Base-by-base conservation (phyloP, 2,797 vertebrate genomes). In the Falco cherrug region DNA sequence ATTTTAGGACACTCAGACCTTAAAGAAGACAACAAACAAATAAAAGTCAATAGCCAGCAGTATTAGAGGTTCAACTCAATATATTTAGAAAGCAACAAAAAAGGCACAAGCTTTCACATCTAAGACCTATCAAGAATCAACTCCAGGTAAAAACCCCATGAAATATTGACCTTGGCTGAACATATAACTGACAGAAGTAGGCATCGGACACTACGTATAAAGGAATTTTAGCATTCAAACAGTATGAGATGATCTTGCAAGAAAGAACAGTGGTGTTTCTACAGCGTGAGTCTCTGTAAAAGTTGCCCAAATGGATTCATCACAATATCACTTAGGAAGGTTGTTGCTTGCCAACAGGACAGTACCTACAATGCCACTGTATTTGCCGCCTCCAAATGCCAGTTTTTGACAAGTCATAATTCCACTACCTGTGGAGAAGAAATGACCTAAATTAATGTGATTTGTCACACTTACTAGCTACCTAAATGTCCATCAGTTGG, bases 201-300 rank as follows among this genome's bases (percentile, higher is more conserved):
- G 15, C 22, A 63, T 5, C 7, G 3, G 29, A 67, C 35, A n/a
- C 9, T 37, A 35, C 0, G 0, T 29, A 35, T 43, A 39, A 68
- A 24, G 54, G 18, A 79, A 68, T 13, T 5, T 24, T 75, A 68
- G 24, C 17, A 53, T 76, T 76, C 31, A 43, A 67, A 35, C 28
- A 11, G 15, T 18, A 43, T 65, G 39, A 75, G 9, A 73, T 0
- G 1, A 51, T n/a, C 31, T 73, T 35, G 25, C 13, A 77, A 74
- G 83, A 63, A 43, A 45, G 8, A 84, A 18, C 28, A 82, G 8
- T 5, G 6, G 20, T 35, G 51, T 47, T 88, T 50, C 57, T 61
- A 56, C 16, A 54, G 16, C 1, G 35, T 20, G 16, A 93, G 28
- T 21, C n/a, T 75, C 64, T 75, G 19, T 41, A 84, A 53, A 39